Base-by-base conservation (phyloP, 1,140 invertebrate species). In the Lysiphlebus fabarum region DNA sequence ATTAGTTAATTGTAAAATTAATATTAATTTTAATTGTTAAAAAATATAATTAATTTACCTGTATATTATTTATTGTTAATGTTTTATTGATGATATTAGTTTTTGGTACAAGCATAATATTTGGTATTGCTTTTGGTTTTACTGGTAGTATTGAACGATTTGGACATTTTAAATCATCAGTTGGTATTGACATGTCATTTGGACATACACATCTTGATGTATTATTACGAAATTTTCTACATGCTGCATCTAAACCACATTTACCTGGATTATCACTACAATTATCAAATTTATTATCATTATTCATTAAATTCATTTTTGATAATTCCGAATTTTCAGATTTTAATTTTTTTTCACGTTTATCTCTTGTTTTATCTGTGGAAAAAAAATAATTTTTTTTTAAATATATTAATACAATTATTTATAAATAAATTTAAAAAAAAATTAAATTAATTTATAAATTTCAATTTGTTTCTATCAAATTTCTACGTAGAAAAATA, bases 191-290 rank as follows among this genome's bases (percentile, higher is more conserved):
- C 6, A 73, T 79, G 64, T 86, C 86, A 55, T 87, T 83, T 6
- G 86, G 85, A 71, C 87, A 89, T 5, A 87, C 72, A 65, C 87
- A 89, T 26, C 77, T 82, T 54, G 85, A 83, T 3, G 76, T 78
- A 6, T 78, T 80, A 53, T 81, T 77, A 58, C 77, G 67, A 56
- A 79, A 72, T 34, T 58, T 67, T 10, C 74, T 78, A 65, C 87
- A 88, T 0, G 86, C 86, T 0, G 84, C 84, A 55, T 88, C 84
- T 4, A 69, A 73, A 3, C 83, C 84, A 64, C 87, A 89, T 40
- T 84, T 82, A 4, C 76, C 75, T 2, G 75, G 77, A 54, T 71
- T 58, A 41, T 68, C 65, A 44, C 56, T 61, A 65, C 77, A 79
- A 53, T 74, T 66, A 34, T 56, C 68, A 48, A 75, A 72, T 58